These are phyloP conservation scores for Sebastes ruberrimus DNA, from an alignment of 2,797 vertebrate genomes.

Conservation along the genomic window DNA sequence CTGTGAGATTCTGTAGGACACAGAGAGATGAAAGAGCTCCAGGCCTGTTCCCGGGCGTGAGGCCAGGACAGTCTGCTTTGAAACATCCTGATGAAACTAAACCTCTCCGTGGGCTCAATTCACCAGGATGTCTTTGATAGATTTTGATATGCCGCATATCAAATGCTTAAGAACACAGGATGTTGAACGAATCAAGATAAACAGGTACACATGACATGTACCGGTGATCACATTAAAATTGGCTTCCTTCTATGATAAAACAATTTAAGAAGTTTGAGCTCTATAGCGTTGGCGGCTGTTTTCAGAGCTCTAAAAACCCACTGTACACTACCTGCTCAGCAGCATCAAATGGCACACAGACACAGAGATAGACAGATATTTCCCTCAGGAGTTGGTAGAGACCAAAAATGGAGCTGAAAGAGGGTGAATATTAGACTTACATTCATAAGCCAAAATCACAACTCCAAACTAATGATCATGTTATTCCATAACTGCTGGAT, in stretches of 20 bases:
- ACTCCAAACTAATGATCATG: neutral
- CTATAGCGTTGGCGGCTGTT: neutral
- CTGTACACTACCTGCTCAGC: neutral
- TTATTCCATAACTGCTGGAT: neutral
- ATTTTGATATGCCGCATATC: conserved; percentile 27
- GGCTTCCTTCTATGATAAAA: neutral
- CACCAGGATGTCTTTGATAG: conserved; percentile 29
- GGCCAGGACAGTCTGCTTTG: conserved; percentile 55
- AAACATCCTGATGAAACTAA: conserved; percentile 49
- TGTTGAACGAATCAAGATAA: conserved; percentile 16
- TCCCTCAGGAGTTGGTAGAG: too few relatives aligned
- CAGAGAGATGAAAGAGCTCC: conserved; percentile 57
- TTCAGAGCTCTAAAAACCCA: neutral
- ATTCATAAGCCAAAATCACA: neutral
- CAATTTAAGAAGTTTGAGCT: neutral
- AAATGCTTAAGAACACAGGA: conserved; percentile 1
- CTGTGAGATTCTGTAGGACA: conserved; percentile 39
- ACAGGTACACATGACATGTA: neutral
- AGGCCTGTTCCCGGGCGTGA: conserved; percentile 35
- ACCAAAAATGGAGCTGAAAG: neutral
- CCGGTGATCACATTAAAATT: neutral
- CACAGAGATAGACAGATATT: neutral
- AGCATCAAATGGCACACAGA: neutral
- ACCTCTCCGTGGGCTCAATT: conserved; percentile 28
- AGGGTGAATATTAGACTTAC: too few relatives aligned